Conservation (phyloP, 2,888 invertebrate genomes). For the Lycophotia porphyrea region DNA sequence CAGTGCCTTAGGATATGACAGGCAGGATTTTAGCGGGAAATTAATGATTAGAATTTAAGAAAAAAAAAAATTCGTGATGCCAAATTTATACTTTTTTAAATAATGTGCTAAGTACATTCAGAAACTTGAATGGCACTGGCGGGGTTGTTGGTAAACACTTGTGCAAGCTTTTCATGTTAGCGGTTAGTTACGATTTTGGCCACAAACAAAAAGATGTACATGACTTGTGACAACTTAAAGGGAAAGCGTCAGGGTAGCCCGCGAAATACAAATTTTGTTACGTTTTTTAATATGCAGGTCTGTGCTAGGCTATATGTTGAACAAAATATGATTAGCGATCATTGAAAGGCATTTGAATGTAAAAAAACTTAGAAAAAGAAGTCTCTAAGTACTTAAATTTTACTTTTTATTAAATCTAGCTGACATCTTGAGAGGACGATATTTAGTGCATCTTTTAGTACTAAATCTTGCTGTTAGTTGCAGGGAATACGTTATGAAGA, state of each 20-base stretch:
- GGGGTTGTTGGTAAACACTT: too few relatives aligned
- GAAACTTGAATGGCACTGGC: too few relatives aligned
- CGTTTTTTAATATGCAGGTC: too few relatives aligned
- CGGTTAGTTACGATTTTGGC: too few relatives aligned
- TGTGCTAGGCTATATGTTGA: too few relatives aligned
- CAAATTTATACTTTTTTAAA: neutral
- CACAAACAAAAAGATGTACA: too few relatives aligned
- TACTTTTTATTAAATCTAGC: neutral
- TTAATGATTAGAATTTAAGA: neutral
- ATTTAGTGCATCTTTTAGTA: conserved; percentile 35
- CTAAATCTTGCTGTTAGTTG: conserved; percentile 39
- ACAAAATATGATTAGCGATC: too few relatives aligned
- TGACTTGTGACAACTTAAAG: neutral
- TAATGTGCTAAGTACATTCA: neutral
- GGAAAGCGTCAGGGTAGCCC: too few relatives aligned
- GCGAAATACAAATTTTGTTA: too few relatives aligned
- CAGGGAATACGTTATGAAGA: conserved; percentile 26
- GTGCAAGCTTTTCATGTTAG: too few relatives aligned
- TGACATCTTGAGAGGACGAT: neutral
- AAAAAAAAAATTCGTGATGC: neutral
- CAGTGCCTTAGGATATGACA: neutral
- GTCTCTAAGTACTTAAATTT: neutral
- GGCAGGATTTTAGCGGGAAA: conserved; percentile 1
- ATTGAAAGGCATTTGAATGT: neutral
- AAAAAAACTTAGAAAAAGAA: neutral